Conservation (phyloP, 2,888 invertebrate species). For the Anthoptus insignis region DNA sequence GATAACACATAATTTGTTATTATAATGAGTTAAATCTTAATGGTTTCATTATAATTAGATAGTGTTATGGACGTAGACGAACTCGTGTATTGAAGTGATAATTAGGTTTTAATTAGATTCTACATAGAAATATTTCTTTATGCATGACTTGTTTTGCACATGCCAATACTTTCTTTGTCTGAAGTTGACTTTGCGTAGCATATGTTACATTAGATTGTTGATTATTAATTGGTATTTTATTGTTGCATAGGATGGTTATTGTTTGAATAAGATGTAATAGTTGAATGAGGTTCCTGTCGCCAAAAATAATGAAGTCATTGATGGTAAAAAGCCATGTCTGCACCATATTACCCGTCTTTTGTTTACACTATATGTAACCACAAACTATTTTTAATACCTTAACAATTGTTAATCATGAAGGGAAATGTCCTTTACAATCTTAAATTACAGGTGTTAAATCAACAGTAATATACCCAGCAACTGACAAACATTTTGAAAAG, state of each 20-base stretch:
- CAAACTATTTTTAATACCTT: no score
- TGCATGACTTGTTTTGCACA: neutral
- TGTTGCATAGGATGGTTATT: no score
- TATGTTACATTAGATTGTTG: constrained; percentile 2
- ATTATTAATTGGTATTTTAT: neutral
- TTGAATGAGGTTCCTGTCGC: no score
- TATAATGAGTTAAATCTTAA: constrained; percentile 10
- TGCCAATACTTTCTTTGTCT: constrained; percentile 23
- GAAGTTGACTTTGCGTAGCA: neutral
- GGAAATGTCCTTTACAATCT: neutral
- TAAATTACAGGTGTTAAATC: constrained; percentile 92
- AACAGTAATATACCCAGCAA: constrained; percentile 97
- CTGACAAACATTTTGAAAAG: constrained; percentile 96
- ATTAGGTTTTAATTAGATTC: neutral
- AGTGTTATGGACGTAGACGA: neutral
- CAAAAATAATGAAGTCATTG: no score
- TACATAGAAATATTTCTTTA: neutral
- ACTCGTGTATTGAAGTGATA: neutral
- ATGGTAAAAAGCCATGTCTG: no score
- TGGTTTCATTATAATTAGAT: constrained; percentile 7
- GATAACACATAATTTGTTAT: constrained; percentile 10
- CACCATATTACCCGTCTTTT: no score
- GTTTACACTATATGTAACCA: no score
- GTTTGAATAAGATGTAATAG: no score
- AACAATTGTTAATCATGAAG: no score